These are phyloP conservation scores for Agelaius tricolor DNA, from an alignment of 2,113 vertebrate species.

Conservation along the genomic window DNA sequence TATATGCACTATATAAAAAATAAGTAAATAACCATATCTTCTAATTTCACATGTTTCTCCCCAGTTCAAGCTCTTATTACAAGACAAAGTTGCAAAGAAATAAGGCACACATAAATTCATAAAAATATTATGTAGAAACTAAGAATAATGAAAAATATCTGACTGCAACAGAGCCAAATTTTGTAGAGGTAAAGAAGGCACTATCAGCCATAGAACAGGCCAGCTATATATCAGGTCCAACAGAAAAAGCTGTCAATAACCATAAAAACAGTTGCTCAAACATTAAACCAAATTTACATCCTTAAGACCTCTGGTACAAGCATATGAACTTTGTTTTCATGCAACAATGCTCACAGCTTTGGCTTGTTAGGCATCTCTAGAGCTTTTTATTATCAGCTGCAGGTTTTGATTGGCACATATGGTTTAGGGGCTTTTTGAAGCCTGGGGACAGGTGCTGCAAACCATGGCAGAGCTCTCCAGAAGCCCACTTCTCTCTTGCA, in stretches of 20 bases:
- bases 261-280: not conserved
- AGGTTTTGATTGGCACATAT: not conserved
- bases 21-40: not conserved
- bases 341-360: not conserved
- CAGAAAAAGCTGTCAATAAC: not conserved
- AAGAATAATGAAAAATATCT: not conserved
- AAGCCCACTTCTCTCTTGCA: not conserved
- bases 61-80: not conserved
- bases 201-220: not conserved
- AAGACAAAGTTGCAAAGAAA: not conserved
- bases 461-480: not conserved
- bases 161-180: not conserved
- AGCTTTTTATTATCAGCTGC: not conserved
- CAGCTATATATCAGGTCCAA: not conserved
- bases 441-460: not conserved
- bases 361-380: not conserved
- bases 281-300: not conserved
- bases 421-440: not conserved
- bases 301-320: not conserved
- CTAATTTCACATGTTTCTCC: not conserved
- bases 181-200: not conserved
- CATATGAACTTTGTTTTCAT: not conserved
- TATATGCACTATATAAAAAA: not conserved
- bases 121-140: not conserved
- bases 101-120: not conserved